A percentile compares a stretch with the other conserved stretches of the same genome.
phyloP scores from a whole-genome alignment of 30 jellyfish, hydroid and myxozoan species.

The Clytia hemisphaerica region DNA sequence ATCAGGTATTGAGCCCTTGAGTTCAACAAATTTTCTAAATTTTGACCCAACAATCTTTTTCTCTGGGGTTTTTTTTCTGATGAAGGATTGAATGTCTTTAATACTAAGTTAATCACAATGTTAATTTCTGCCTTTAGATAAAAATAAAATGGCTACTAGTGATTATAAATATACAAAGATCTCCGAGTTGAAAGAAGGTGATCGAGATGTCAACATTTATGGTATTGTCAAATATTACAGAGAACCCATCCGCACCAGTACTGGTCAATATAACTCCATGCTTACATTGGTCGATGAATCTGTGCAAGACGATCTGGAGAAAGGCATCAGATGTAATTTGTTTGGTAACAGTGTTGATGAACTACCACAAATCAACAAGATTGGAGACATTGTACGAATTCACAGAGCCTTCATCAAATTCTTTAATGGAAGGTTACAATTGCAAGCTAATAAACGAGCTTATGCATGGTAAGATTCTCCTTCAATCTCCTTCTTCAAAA shows the following conservation, averaged over 20 bases:
- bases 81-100: too few relatives aligned
- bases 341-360: slow-evolving; percentile 6
- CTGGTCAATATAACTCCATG: slow-evolving; percentile 27
- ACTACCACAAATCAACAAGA: slow-evolving; percentile 31
- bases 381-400: slow-evolving; percentile 47
- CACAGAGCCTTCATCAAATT: slow-evolving; percentile 27
- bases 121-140: too few relatives aligned
- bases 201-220: slow-evolving; percentile 26
- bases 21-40: too few relatives aligned
- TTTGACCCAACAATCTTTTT: too few relatives aligned
- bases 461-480: slow-evolving; percentile 40
- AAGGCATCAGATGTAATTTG: slow-evolving; percentile 37
- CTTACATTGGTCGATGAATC: slow-evolving; percentile 38
- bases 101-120: too few relatives aligned
- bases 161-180: too few relatives aligned
- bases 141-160: too few relatives aligned
- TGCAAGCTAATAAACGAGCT: slow-evolving; percentile 17
- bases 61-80: too few relatives aligned
- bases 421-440: slow-evolving; percentile 44
- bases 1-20: too few relatives aligned
- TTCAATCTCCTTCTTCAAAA: too few relatives aligned
- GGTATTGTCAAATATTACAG: slow-evolving; percentile 45
- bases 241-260: slow-evolving; percentile 15
- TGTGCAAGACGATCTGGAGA: slow-evolving; percentile 8
- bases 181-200: slow-evolving; percentile 1